Evolutionary conservation across 2,113 vertebrate species (phyloP), one percentile per base, ranked within the genome.

Genomic region (Tenebrosternarchus preto): DNA sequence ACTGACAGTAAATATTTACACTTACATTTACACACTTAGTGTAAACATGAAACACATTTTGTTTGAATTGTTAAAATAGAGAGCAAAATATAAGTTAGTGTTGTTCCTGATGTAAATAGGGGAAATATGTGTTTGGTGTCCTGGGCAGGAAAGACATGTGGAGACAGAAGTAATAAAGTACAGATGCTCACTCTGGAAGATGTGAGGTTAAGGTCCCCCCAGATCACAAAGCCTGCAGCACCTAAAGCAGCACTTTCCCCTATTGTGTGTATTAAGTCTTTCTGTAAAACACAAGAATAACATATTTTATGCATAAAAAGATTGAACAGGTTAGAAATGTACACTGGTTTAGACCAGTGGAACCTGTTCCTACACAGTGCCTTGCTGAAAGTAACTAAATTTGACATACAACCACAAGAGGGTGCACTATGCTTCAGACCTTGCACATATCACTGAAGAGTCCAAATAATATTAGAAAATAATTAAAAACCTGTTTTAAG

Each of bases 161-260:
- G 15, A 12, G 43, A 12, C 12, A 3, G 43, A 50, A 50, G 43
- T 50, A 50, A 50, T 50, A 50, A 50, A 50, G 15, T 50, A 12
- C 43, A 57, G 39, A 22, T 50, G 87, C 92, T 88, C 87, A 95
- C 90, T 87, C 90, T 88, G 73, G 92, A 95, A 24, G 90, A 92
- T 76, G 91, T 94, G 89, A 95, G 91, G 90, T 93, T 94, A 66
- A 90, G 89, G 84, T 94, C 93, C 63, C 88, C 86, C 92, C 93
- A 96, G 78, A 95, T 92, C 85, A 94, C 91, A 82, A 94, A 87
- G 16, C 92, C 94, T 39, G 92, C 90, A 57, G 93, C 89, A 82
- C 95, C 94, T 80, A 96, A 81, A 12, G 92, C 94, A 79, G 95
- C 92, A 22, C 93, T 95, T 81, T 95, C 91, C 79, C 93, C 90